Evolutionary conservation across 2,888 invertebrate genomes (phyloP), one percentile per base, ranked within the genome.

Genomic region (Diogma glabrata): DNA sequence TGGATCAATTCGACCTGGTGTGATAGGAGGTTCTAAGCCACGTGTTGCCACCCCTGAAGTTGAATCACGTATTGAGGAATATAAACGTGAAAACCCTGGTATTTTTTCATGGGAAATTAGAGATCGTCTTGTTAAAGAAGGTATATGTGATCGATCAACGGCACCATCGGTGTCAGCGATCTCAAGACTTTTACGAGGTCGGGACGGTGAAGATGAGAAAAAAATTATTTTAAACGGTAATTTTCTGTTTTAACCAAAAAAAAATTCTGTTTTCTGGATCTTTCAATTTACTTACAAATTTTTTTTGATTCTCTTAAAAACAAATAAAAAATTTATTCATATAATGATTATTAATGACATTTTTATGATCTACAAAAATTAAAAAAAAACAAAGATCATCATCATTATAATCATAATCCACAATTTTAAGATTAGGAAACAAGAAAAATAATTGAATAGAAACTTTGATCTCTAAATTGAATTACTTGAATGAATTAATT

Each of bases 21-120:
- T 92, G 49, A 92, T 92, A 69, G 92, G 94, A 3, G 94, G 94
- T 12, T 90, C 89, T 50, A 94, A 94, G 67, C 93, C 94, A 4
- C 76, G 94, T 54, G 90, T 93, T 8, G 90, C 94, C 20, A 93
- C 94, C 8, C 90, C 90, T 3, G 92, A 93, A 67, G 88, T 95
- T 38, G 95, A 95, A 69, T 78, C 81, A 51, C 81, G 87, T 57
- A 92, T 96, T 57, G 90, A 93, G 64, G 86, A 89, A 56, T 83
- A 92, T 66, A 92, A 91, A 69, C 82, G 86, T 59, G 87, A 86
- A 60, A 90, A 93, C 67, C 94, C 94, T 0, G 87, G 89, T n/a
- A 89, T 94, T 60, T 93, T 91, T 72, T 89, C 89, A 50, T 92
- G 91, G 87, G 95, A 96, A 70, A 92, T 96, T 61, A 78, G 94